phyloP scores from a whole-genome alignment of 2,113 vertebrate genomes.

The Andinoacara biseriatus region DNA sequence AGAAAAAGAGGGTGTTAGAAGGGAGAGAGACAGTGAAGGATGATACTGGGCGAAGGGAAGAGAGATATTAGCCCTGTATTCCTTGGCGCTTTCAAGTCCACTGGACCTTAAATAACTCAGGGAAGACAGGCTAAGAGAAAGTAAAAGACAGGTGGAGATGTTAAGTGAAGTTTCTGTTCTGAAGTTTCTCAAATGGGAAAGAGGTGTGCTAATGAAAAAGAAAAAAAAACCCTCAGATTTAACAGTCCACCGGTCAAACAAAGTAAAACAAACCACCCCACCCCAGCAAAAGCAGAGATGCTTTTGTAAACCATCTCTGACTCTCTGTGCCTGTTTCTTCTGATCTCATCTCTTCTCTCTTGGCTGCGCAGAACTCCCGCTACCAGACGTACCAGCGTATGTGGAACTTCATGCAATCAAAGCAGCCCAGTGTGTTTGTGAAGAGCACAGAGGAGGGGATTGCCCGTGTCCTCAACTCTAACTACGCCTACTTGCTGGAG shows the following conservation, averaged over 20 bases:
- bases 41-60: conserved; percentile 14
- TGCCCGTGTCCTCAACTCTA: conserved; percentile 95
- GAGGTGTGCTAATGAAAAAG: background rate
- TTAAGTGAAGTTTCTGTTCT: conserved; percentile 39
- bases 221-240: background rate
- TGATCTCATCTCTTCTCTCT: background rate
- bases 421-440: conserved; percentile 97
- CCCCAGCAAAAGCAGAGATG: background rate
- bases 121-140: conserved; percentile 29
- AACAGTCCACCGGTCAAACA: conserved; percentile 32
- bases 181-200: conserved; percentile 24
- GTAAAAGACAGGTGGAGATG: conserved; percentile 13
- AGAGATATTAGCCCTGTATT: conserved; percentile 37
- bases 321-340: conserved; percentile 1
- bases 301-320: conserved; percentile 4
- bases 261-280: background rate
- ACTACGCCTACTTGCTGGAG: conserved; percentile 97
- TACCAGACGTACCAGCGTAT: conserved; percentile 99
- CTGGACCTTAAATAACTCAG: conserved; percentile 47
- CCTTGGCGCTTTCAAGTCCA: conserved; percentile 23
- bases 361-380: conserved; percentile 89
- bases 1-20: conserved; percentile 9
- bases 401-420: conserved; percentile 99
- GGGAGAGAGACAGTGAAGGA: conserved; percentile 34
- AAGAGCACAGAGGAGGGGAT: conserved; percentile 99